phyloP scores from a whole-genome alignment of 1,140 invertebrate species.

The Meteorus sp. region DNA sequence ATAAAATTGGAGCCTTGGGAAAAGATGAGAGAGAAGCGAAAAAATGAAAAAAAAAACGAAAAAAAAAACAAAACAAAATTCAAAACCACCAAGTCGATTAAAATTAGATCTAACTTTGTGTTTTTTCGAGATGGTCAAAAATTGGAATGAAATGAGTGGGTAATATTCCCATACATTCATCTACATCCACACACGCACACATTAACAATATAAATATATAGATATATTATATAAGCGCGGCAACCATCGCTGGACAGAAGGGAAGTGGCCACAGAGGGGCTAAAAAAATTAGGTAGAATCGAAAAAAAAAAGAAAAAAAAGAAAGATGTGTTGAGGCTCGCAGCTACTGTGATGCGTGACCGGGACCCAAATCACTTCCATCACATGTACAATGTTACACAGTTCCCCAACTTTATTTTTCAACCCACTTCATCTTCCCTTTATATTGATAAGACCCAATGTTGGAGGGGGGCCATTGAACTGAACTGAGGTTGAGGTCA shows the following conservation, averaged over 20 bases:
- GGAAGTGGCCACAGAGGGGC: not conserved
- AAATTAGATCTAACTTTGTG: slow-evolving; percentile 46
- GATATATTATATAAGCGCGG: not conserved
- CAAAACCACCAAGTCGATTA: no score
- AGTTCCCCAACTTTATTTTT: no score
- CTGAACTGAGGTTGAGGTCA: no score
- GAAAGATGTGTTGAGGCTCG: slow-evolving; percentile 43
- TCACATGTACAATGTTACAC: not conserved
- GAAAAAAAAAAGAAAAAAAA: slow-evolving; percentile 44
- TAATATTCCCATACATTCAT: not conserved
- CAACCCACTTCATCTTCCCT: not conserved
- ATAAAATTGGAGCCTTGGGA: no score
- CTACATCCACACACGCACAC: no score
- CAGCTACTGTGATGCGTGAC: slow-evolving; percentile 50
- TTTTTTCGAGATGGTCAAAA: slow-evolving; percentile 38
- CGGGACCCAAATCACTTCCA: slow-evolving; percentile 30
- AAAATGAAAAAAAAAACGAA: no score
- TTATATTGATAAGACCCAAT: not conserved
- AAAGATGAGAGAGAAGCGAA: no score
- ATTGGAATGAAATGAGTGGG: not conserved
- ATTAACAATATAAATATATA: no score
- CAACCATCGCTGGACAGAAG: not conserved
- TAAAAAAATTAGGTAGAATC: slow-evolving; percentile 11
- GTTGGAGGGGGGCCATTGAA: no score
- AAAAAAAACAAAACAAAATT: no score